These are phyloP conservation scores for Drosophila subquinaria DNA, from an alignment of 2,888 invertebrate genomes.

Conservation along the genomic window DNA sequence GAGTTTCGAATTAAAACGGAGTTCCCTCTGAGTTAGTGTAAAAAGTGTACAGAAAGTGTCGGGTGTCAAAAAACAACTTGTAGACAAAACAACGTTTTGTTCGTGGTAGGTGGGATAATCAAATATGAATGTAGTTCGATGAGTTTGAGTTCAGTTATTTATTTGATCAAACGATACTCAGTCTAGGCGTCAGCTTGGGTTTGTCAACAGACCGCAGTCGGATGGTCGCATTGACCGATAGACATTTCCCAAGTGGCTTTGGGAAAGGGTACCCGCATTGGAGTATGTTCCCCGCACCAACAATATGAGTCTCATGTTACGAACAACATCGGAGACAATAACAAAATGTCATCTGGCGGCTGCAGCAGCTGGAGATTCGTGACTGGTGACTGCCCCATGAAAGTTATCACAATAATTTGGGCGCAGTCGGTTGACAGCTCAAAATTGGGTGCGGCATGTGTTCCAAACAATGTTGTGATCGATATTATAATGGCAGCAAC, in stretches of 20 bases:
- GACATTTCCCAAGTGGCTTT: slow-evolving; percentile 53
- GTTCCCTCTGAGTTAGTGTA: slow-evolving; percentile 5
- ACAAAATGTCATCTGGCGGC: slow-evolving; percentile 47
- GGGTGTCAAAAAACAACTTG: slow-evolving; percentile 29
- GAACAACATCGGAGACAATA: slow-evolving; percentile 21
- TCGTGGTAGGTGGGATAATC: slow-evolving; percentile 9
- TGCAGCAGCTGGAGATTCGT: slow-evolving; percentile 23
- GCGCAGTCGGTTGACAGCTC: slow-evolving; percentile 55
- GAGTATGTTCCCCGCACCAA: slow-evolving; percentile 2
- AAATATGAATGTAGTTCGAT: slow-evolving; percentile 27
- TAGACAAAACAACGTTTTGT: slow-evolving; percentile 56
- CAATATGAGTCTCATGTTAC: slow-evolving; percentile 58
- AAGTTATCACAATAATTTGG: slow-evolving; percentile 62
- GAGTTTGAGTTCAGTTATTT: slow-evolving; percentile 43
- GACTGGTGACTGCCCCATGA: slow-evolving; percentile 52
- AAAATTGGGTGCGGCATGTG: slow-evolving; percentile 62
- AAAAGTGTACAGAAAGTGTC: slow-evolving; percentile 31
- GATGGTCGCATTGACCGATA: slow-evolving; percentile 33
- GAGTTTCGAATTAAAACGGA: too few relatives aligned
- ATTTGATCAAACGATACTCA: slow-evolving; percentile 27
- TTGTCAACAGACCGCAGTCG: slow-evolving; percentile 11
- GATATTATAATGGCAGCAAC: slow-evolving; percentile 3
- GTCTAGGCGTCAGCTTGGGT: slow-evolving; percentile 22
- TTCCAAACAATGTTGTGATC: slow-evolving; percentile 24
- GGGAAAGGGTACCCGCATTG: slow-evolving; percentile 34